Base-by-base conservation (phyloP, 1,140 invertebrate genomes). In the Brachystomella parvula region DNA sequence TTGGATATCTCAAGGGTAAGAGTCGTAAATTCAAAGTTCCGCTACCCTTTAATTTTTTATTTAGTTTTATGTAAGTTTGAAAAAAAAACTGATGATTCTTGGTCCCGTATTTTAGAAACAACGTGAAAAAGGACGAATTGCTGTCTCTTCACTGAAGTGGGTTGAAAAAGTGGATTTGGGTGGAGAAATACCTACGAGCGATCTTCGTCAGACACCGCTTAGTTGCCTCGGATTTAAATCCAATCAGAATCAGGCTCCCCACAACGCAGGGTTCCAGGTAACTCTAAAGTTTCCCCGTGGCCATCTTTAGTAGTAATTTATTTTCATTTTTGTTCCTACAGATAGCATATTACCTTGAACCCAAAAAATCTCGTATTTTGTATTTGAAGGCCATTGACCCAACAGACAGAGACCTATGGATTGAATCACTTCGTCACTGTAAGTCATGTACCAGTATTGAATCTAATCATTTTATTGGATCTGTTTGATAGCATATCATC, bases 321-420 rank as follows among this genome's bases (percentile, higher is more conserved):
- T 44, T 61, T 66, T 31, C 3, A n/a, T 62, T 63, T 26, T 12
- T 21, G 33, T 64, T 33, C 17, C 26, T 65, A 59, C 47, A 74
- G 68, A 83, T 90, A 68, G 87, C 87, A 56, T 90, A 90, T 78
- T 82, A 83, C 60, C 86, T 88, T 73, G 81, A 82, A 66, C 82
- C 82, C 57, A 83, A 83, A 59, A 86, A 88, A 24, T 17, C 49
- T 73, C 89, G 89, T 77, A 88, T 85, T 24, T 79, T 92, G 62
- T 91, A 90, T 77, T 82, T 92, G 64, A 81, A 89, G 49, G 86
- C 88, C 31, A 79, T 82, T 63, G 82, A 83, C 74, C 84, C 87
- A 60, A 82, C 84, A 65, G 87, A 90, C 73, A 79, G 87, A 47
- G 78, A 82, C 69, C 86, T 87, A 74, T 92, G 89, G 89, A 88